Percentiles rank a stretch among this genome's conserved stretches.
Evolutionary conservation across 1,140 invertebrate genomes (phyloP).

Genomic region (Delia radicum): DNA sequence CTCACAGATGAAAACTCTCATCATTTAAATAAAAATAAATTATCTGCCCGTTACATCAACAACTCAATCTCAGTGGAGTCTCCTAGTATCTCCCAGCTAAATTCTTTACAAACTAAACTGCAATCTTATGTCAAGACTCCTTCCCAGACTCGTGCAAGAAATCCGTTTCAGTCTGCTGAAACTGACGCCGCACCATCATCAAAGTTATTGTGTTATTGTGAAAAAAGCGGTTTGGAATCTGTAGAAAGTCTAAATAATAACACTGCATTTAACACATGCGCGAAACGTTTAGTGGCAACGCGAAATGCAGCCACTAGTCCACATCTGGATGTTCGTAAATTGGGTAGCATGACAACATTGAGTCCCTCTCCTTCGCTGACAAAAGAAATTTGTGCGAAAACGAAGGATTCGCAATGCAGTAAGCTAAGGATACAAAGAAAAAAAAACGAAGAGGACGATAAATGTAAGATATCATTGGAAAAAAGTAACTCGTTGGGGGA

Average conservation of each 20-base stretch:
- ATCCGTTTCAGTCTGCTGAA: background rate
- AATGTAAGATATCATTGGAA: slow-evolving; percentile 9
- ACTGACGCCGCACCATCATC: background rate
- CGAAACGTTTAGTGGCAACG: slow-evolving; percentile 19
- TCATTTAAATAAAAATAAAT: slow-evolving; percentile 40
- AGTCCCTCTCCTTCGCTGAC: background rate
- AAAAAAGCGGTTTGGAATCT: background rate
- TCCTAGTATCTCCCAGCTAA: too few relatives aligned
- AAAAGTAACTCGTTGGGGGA: slow-evolving; percentile 31
- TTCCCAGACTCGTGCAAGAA: background rate
- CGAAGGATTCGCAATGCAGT: background rate
- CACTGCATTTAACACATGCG: background rate
- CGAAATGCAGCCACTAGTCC: slow-evolving; percentile 31
- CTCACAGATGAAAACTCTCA: slow-evolving; percentile 32
- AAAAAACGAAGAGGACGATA: background rate
- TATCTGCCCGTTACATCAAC: slow-evolving; percentile 46
- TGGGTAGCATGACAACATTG: background rate
- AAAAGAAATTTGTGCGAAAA: background rate
- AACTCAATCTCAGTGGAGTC: slow-evolving; percentile 26
- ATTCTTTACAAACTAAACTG: too few relatives aligned
- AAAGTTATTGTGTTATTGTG: background rate
- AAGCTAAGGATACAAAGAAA: background rate
- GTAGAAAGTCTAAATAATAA: background rate
- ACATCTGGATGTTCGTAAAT: slow-evolving; percentile 26
- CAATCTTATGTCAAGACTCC: background rate